A percentile compares a stretch with the other conserved stretches of the same genome.
These are phyloP conservation scores for Heliothis subflexa DNA, from an alignment of 1,140 invertebrate genomes.

Conservation along the genomic window DNA sequence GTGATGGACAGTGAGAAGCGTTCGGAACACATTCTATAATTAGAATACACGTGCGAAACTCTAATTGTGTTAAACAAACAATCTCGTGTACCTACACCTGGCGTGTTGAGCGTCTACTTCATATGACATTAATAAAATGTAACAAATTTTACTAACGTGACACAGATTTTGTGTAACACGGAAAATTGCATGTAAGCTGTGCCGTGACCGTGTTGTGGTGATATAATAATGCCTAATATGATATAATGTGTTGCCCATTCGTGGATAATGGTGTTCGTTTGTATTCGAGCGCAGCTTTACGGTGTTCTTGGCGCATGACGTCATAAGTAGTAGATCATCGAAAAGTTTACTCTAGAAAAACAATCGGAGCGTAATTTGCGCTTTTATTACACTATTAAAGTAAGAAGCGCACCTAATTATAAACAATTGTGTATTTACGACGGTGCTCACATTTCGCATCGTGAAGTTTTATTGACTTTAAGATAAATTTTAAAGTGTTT, in stretches of 20 bases:
- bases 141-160: slow-evolving; percentile 35
- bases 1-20: slow-evolving; percentile 78
- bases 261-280: slow-evolving; percentile 10
- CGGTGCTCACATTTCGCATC: slow-evolving; percentile 53
- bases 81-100: slow-evolving; percentile 69
- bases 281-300: slow-evolving; percentile 3
- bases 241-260: neutral
- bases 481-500: slow-evolving; percentile 30
- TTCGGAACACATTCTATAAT: slow-evolving; percentile 67
- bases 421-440: slow-evolving; percentile 73
- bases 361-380: slow-evolving; percentile 53
- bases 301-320: neutral
- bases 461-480: slow-evolving; percentile 46
- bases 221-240: neutral
- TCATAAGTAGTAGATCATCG: slow-evolving; percentile 48
- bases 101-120: slow-evolving; percentile 50
- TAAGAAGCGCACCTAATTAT: slow-evolving; percentile 73
- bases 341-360: slow-evolving; percentile 54
- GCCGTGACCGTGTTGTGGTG: too few species aligned
- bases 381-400: slow-evolving; percentile 74
- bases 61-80: slow-evolving; percentile 84
- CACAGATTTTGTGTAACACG: slow-evolving; percentile 6
- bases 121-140: slow-evolving; percentile 55
- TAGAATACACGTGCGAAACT: slow-evolving; percentile 77
- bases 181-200: neutral